Percentiles rank a stretch among this genome's conserved stretches.
phyloP scores from a whole-genome alignment of 2,888 invertebrate species.

The Elaeidobius kamerunicus region DNA sequence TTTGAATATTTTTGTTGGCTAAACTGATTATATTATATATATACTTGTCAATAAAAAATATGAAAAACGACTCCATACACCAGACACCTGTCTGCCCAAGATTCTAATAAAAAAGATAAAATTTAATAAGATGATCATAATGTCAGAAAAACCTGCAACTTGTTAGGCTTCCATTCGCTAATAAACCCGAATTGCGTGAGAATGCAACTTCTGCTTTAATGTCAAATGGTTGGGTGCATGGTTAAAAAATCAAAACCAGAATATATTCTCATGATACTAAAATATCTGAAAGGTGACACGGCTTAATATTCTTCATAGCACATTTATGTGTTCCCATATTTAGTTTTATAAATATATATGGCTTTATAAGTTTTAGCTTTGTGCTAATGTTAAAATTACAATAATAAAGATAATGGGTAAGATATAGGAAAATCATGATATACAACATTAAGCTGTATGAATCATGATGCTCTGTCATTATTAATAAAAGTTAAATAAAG shows the following conservation, averaged over 20 bases:
- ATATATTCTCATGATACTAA: slow-evolving; percentile 1
- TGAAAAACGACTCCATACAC: too few relatives aligned
- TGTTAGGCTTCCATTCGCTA: slow-evolving; percentile 17
- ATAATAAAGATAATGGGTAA: too few relatives aligned
- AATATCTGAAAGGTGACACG: slow-evolving; percentile 2
- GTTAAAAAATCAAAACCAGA: neutral
- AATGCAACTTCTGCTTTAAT: slow-evolving; percentile 9
- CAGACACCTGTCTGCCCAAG: too few relatives aligned
- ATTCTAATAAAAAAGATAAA: slow-evolving; percentile 9
- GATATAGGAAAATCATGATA: too few relatives aligned
- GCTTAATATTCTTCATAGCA: too few relatives aligned
- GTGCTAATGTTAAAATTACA: too few relatives aligned
- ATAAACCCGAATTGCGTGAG: slow-evolving; percentile 21
- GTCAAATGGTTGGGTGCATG: slow-evolving; percentile 3
- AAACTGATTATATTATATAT: too few relatives aligned
- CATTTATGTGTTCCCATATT: too few relatives aligned
- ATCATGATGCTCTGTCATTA: neutral
- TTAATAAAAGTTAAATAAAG: neutral
- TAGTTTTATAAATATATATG: too few relatives aligned
- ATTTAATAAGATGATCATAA: slow-evolving; percentile 7
- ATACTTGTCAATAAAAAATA: too few relatives aligned
- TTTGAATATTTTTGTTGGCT: too few relatives aligned
- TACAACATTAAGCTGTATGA: neutral
- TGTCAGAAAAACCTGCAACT: slow-evolving; percentile 17
- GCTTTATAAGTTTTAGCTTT: too few relatives aligned